These are phyloP conservation scores for Psittacula cyanocephala DNA, from an alignment of 2,113 vertebrate species.

Conservation along the genomic window DNA sequence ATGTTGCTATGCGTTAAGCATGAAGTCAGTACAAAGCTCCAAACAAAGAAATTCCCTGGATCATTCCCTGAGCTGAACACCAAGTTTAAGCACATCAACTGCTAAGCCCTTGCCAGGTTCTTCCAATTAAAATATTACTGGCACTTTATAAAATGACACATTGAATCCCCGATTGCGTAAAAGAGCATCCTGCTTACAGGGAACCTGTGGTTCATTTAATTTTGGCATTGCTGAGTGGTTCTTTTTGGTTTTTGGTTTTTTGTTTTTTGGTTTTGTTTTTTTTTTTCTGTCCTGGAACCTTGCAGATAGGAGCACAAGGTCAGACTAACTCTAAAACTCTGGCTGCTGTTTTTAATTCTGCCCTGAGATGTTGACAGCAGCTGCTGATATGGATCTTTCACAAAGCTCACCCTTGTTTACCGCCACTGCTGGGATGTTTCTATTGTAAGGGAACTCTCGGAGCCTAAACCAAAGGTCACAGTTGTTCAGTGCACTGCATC, in stretches of 20 bases:
- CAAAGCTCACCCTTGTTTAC: slow-evolving; percentile 23
- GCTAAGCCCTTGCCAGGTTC: rapidly evolving
- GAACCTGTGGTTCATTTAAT: neutral
- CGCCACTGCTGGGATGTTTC: neutral
- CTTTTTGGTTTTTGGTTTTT: too few relatives aligned
- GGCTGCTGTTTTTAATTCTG: neutral
- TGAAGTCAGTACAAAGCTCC: neutral
- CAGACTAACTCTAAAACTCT: neutral
- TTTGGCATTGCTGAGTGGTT: neutral
- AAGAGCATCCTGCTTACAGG: neutral
- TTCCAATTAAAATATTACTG: neutral
- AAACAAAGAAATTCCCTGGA: neutral
- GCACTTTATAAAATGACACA: neutral
- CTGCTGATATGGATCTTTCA: neutral
- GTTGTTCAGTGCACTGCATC: neutral
- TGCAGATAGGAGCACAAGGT: neutral
- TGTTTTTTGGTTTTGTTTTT: too few relatives aligned
- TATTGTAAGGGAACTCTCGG: neutral
- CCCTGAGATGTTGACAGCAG: slow-evolving; percentile 25
- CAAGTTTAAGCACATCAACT: neutral
- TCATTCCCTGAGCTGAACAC: neutral
- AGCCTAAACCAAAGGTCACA: neutral
- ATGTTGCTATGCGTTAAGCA: neutral
- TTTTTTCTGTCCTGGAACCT: neutral
- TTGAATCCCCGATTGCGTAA: neutral